Evolutionary conservation across 2,113 vertebrate species (phyloP), one percentile per base, ranked within the genome.

Genomic region (Tympanuchus pallidicinctus): DNA sequence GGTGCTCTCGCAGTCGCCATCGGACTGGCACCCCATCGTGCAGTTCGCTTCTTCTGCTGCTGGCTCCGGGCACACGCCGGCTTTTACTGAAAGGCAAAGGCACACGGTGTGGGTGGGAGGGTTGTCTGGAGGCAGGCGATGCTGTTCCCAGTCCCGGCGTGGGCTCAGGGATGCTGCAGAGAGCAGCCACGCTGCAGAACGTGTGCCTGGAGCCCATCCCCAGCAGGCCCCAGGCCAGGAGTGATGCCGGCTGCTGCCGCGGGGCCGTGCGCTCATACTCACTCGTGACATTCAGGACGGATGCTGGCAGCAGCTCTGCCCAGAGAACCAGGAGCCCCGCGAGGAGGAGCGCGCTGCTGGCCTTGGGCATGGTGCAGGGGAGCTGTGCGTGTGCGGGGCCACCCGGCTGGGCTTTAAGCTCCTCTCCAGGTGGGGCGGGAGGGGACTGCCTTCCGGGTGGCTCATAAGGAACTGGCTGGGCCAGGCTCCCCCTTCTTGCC

Each of bases 211-310:
- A 52, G 52, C 92, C 90, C 81, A 16, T 40, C 60, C 43, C 45
- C 65, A 32, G 73, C 70, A 48, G 86, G 85, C 70, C 78, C 61
- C 2, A 28, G 60, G 74, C 69, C 87, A 24, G 93, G 38, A 80
- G 60, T 7, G 72, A 80, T 83, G 89, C 83, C 76, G 91, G 83
- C 83, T 0, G 60, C 91, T 83, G 4, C 64, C 83, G 89, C 18
- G 8, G 90, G 90, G 74, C 76, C 21, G 19, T 61, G 92, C 75
- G 86, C 77, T 96, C 93, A 94, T 95, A 96, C 96, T 96, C 95
- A 96, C 96, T 95, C 82, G 96, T 96, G 90, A 52, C 90, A 94
- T 96, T 96, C 83, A 94, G 95, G 93, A 88, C 38, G 89, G 96
- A 84, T 88, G 90, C 95, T 74, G 93, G 83, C 14, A 92, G 70